A percentile compares a stretch with the other conserved stretches of the same genome.
Conservation (phyloP, 2,797 vertebrate genomes). For the Enteromius unitaeniatus region DNA sequence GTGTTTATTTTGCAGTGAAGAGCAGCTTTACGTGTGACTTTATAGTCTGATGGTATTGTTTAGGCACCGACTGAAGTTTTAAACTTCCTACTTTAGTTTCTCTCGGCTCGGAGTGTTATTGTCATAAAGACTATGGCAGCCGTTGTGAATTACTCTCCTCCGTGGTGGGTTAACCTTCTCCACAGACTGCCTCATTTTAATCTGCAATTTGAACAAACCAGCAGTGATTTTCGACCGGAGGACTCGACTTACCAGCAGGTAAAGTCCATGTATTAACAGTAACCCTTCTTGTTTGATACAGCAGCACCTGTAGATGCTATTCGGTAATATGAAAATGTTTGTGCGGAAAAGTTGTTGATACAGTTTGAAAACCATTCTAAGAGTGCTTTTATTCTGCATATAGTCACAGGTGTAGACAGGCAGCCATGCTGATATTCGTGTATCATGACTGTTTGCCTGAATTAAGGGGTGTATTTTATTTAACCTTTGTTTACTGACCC, state of each 20-base stretch:
- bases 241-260: slow-evolving; percentile 93
- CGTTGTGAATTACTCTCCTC: slow-evolving; percentile 90
- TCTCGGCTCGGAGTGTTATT: not conserved
- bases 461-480: not conserved
- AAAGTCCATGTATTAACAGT: slow-evolving; percentile 52
- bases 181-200: slow-evolving; percentile 92
- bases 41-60: slow-evolving; percentile 41
- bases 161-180: slow-evolving; percentile 94
- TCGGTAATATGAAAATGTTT: not conserved
- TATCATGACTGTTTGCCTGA: not conserved
- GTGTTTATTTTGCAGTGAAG: not conserved
- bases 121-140: slow-evolving; percentile 81
- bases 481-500: not conserved
- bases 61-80: not conserved
- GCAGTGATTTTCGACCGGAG: slow-evolving; percentile 89
- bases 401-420: not conserved
- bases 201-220: slow-evolving; percentile 87
- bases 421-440: not conserved
- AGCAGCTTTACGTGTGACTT: slow-evolving; percentile 16
- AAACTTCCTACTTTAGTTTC: slow-evolving; percentile 11
- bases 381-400: not conserved
- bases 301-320: not conserved
- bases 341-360: not conserved
- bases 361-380: not conserved
- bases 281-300: not conserved